Conservation (phyloP, 2,113 vertebrate genomes). For the Trichechus manatus region DNA sequence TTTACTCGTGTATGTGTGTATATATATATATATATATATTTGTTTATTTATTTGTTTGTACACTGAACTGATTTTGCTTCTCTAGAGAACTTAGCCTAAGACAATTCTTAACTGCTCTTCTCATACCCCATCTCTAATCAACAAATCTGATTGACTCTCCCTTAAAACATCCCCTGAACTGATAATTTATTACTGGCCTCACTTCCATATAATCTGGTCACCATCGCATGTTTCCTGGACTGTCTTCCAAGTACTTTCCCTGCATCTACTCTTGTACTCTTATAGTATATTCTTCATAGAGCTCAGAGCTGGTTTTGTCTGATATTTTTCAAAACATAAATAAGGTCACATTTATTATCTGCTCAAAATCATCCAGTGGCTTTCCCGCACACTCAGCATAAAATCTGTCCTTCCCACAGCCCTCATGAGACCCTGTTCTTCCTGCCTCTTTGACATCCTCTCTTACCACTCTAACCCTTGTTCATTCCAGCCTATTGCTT, state of each 20-base stretch:
- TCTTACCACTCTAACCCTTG: not conserved
- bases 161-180: not conserved
- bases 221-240: not conserved
- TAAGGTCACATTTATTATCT: not conserved
- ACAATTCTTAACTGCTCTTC: not conserved
- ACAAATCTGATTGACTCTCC: accelerated
- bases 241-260: not conserved
- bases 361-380: not conserved
- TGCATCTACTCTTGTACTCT: too few species aligned
- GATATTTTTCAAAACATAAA: not conserved
- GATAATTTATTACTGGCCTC: not conserved
- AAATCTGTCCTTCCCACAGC: not conserved
- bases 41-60: too few species aligned
- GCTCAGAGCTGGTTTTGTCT: not conserved
- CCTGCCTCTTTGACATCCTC: not conserved
- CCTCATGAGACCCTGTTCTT: not conserved
- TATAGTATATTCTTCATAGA: not conserved
- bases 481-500: not conserved
- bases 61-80: too few species aligned
- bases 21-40: too few species aligned
- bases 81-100: too few species aligned
- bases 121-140: not conserved
- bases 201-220: not conserved
- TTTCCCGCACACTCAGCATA: not conserved
- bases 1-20: too few species aligned